Evolutionary conservation across 2,113 vertebrate species (phyloP), one percentile per base, ranked within the genome.

Genomic region (Caretta caretta): DNA sequence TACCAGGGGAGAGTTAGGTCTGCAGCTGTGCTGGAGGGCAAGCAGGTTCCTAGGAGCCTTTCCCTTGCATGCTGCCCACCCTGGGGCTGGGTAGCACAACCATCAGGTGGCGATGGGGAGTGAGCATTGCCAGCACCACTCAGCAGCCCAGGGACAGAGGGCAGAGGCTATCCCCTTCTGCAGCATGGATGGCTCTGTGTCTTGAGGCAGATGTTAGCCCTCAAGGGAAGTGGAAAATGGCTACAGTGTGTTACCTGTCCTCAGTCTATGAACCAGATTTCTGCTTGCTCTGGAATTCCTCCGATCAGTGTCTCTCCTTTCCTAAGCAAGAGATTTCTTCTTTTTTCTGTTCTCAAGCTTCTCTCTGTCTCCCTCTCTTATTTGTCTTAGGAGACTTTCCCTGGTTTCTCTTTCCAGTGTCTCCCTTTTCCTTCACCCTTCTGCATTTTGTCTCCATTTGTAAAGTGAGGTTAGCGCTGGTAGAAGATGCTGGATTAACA

Each of bases 231-330:
- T 38, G 65, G 65, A n/a, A 38, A 38, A 72, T 9, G 8, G 8
- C n/a, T 8, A 1, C 0, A 2, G 1, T 35, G 46, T 1, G 10
- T 76, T n/a, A 24, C 2, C 17, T 0, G 3, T 2, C 27, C 20
- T 12, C 31, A 19, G 31, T 9, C 51, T 46, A 1, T 1, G 57
- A 57, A 42, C 48, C 8, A 50, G 11, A 20, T 65, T 89, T 87
- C 65, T 83, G 57, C 87, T 53, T 35, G 2, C 1, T 48, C 89
- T 75, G 62, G 86, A 65, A 1, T 50, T 69, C 38, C 31, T 29
- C 29, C 11, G 11, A 19, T 83, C 19, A 69, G 13, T 8, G 14
- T 81, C 16, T 8, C 50, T 0, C n/a, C 65, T 72, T 53, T 19
- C 51, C 51, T 20, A n/a, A 38, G 65, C 17, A 38, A 72, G n/a